Base-by-base conservation (phyloP, 2,797 vertebrate species). In the Gallinago stenura region DNA sequence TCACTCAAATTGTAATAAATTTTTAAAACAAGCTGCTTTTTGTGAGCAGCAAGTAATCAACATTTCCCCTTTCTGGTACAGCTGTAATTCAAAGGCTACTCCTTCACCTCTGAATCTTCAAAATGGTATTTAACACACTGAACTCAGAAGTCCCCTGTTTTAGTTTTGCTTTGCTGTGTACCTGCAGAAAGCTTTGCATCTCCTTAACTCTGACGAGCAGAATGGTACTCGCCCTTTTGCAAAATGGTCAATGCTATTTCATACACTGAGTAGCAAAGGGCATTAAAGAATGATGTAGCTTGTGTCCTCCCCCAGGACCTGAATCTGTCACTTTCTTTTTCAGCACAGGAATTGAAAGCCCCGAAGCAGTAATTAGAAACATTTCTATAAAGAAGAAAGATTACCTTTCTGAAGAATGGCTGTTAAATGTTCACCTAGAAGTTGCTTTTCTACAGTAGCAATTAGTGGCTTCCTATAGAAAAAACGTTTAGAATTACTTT, bases 331-430 rank as follows among this genome's bases (percentile, higher is more conserved):
- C 71, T 92, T 83, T 46, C 54, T 83, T 79, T 72, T 87, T 77
- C 80, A 93, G 77, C 81, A 83, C 58, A 95, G 57, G 66, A 96
- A 90, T 12, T 90, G 64, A 95, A 95, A 95, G 77, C 64, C 91
- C 91, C 15, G 0, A 92, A 89, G 79, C 92, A 96, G 58, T 57
- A 91, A 92, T 91, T 45, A 92, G 45, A 92, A 95, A 93, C 41
- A 70, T 78, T 95, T 94, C 64, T 50, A 92, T 88, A 91, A 96
- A 85, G 75, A 95, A 89, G 75, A 71, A 73, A 87, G 78, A 93
- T 86, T 98, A 99, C 99, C 99, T 99, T 99, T 99, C 97, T 99
- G 99, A 93, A 99, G 98, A 97, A 99, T 99, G 73, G 99, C 97
- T 69, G 99, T 99, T 97, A 99, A 98, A 97, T 99, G 99, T 99